These are phyloP conservation scores for Brachionus sp. DNA, from an alignment of 1,140 invertebrate genomes.

Conservation along the genomic window DNA sequence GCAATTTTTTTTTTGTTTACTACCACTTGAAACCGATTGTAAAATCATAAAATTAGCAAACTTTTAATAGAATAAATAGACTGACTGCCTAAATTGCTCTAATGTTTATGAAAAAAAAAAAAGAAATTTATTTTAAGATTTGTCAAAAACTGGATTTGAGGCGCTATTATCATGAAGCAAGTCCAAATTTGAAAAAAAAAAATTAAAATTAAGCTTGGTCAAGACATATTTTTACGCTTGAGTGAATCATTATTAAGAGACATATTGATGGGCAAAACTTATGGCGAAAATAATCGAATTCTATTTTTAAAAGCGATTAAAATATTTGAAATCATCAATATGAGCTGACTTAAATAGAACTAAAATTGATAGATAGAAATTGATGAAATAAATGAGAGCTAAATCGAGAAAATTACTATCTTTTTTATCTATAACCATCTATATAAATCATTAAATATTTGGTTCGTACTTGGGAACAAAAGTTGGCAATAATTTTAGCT, in stretches of 20 bases:
- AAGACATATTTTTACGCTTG: neutral
- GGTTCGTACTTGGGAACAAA: neutral
- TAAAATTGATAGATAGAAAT: conserved; percentile 22
- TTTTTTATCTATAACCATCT: neutral
- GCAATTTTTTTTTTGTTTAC: neutral
- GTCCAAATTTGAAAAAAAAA: neutral
- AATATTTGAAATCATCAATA: conserved; percentile 22
- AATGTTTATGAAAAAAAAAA: neutral
- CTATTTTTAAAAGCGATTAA: conserved; percentile 12
- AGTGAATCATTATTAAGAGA: neutral
- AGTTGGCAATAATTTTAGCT: conserved; percentile 3
- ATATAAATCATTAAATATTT: neutral
- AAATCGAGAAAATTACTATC: neutral
- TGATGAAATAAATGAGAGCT: conserved; percentile 11
- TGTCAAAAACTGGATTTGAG: neutral
- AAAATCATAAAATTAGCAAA: neutral
- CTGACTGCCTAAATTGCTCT: neutral
- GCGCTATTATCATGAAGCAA: neutral
- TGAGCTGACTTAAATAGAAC: neutral
- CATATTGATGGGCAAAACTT: neutral
- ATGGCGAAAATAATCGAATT: neutral
- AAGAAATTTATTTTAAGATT: neutral
- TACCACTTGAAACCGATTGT: neutral
- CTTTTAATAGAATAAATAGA: neutral
- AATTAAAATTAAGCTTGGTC: neutral